Percentiles rank a stretch among this genome's conserved stretches.
Evolutionary conservation across 2,113 vertebrate genomes (phyloP).

Genomic region (Triplophysa siluroides): DNA sequence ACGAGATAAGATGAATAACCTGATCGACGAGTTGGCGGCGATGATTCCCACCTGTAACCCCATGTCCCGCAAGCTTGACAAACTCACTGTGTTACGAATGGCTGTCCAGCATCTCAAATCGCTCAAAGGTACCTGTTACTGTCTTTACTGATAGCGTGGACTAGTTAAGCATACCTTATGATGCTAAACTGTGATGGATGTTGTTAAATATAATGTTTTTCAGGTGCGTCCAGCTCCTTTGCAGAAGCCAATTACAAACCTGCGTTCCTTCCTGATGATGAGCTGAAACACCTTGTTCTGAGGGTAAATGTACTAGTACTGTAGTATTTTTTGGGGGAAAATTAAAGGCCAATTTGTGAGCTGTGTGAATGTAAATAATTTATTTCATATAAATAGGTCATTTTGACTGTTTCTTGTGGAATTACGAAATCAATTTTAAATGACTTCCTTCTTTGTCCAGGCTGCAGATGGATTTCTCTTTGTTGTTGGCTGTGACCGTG

Average conservation of each 20-base stretch:
- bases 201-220: background rate
- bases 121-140: slow-evolving; percentile 78
- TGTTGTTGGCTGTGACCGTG: slow-evolving; percentile 90
- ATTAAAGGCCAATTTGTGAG: background rate
- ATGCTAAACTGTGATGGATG: background rate
- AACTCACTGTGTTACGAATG: slow-evolving; percentile 90
- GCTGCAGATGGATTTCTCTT: slow-evolving; percentile 91
- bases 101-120: slow-evolving; percentile 90
- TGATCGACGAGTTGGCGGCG: slow-evolving; percentile 88
- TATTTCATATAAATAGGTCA: background rate
- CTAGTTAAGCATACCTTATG: background rate
- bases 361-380: background rate
- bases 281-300: slow-evolving; percentile 84
- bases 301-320: slow-evolving; percentile 70
- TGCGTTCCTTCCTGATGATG: slow-evolving; percentile 85
- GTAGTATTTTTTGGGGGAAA: background rate
- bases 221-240: slow-evolving; percentile 81
- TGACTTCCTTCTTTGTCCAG: slow-evolving; percentile 60
- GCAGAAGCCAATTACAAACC: slow-evolving; percentile 83
- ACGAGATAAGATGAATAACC: slow-evolving; percentile 91
- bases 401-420: background rate
- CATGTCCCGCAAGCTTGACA: slow-evolving; percentile 86
- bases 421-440: background rate
- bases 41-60: slow-evolving; percentile 91
- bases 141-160: no score